Evolutionary conservation across 2,888 invertebrate genomes (phyloP), one percentile per base, ranked within the genome.

Genomic region (Polydrusus cervinus): DNA sequence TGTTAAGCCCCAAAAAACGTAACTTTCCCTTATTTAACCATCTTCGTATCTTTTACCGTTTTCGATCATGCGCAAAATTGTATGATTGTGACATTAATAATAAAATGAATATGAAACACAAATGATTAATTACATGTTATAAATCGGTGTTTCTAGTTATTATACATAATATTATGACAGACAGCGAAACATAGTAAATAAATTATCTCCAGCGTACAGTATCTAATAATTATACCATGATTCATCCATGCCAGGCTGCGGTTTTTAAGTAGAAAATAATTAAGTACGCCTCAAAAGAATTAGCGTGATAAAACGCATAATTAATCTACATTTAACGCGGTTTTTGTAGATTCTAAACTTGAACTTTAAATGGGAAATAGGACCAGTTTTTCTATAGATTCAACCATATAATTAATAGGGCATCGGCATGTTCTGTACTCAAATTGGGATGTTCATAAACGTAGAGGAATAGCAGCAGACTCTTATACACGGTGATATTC

Each of bases 281-380:
- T 25, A 53, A 53, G n/a, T 53, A 13, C 25, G 53, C 30, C 53
- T 25, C 53, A 25, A n/a, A 53, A 53, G 13, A 53, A 30, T 53
- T 30, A 53, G 25, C 16, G 10, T 30, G n/a, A 53, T n/a, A 53
- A 20, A 53, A 53, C 25, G n/a, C n/a, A n/a, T 30, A 16, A n/a
- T 51, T 20, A 18, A 51, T 51, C 11, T 3, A 11, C 10, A 20
- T 51, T 51, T 51, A 11, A 9, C 18, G 16, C 16, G 8, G 47
- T 43, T 43, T 10, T 43, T 43, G 43, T 43, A 43, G 43, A 2
- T n/a, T 43, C n/a, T 43, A 43, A 43, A 43, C 43, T 43, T 3
- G 34, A 34, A 34, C 34, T 34, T 9, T 34, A 43, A n/a, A 13
- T n/a, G 6, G 6, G 6, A 43, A 43, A 43, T 43, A 9, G 43